phyloP scores from a whole-genome alignment of 2,113 vertebrate genomes.

The Macrotus californicus region DNA sequence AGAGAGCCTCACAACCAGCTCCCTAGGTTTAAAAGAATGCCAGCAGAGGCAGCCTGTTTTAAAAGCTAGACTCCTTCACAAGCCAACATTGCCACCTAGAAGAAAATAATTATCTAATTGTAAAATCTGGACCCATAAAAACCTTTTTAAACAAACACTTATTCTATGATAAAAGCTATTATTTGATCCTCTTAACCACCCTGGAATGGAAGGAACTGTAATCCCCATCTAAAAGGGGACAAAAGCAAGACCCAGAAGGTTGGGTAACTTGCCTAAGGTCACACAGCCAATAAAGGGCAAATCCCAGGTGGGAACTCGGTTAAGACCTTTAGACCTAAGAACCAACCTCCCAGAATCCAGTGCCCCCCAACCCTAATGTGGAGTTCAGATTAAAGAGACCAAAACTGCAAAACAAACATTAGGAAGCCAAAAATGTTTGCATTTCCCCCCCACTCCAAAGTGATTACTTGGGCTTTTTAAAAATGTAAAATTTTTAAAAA shows the following conservation, averaged over 20 bases:
- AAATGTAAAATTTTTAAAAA: neutral
- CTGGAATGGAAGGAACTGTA: conserved; percentile 3
- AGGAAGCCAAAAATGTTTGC: neutral
- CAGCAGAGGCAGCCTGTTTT: neutral
- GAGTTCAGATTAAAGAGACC: neutral
- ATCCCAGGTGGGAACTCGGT: neutral
- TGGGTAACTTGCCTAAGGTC: neutral
- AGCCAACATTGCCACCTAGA: neutral
- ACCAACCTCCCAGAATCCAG: neutral
- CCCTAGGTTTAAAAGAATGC: neutral
- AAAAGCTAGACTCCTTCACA: neutral
- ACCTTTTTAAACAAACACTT: neutral
- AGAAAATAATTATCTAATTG: neutral
- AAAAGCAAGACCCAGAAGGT: conserved; percentile 10
- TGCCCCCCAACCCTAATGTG: neutral
- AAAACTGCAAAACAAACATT: neutral
- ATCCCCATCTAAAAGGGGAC: neutral
- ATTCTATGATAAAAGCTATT: neutral
- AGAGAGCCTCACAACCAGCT: neutral
- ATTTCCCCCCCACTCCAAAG: neutral
- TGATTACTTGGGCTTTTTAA: neutral
- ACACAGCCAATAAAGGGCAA: neutral
- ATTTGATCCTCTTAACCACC: conserved; percentile 4
- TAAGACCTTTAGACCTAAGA: neutral
- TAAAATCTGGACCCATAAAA: neutral